Conservation (phyloP, 1,140 invertebrate genomes). For the Macrotrachela quadricornifera region DNA sequence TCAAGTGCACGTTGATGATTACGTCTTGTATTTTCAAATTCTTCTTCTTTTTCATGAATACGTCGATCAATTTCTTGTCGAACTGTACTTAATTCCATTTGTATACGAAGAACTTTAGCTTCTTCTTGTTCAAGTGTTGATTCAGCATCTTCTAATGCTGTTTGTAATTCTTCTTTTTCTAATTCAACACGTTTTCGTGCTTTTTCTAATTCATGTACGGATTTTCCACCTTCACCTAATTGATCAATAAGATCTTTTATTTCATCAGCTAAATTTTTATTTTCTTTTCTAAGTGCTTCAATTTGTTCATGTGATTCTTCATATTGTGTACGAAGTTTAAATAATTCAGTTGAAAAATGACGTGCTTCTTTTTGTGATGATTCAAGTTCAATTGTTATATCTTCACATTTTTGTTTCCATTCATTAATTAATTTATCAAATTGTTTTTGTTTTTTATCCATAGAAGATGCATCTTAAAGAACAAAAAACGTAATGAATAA, state of each 20-base stretch:
- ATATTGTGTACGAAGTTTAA: constrained; percentile 88
- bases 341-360: constrained; percentile 95
- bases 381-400: constrained; percentile 83
- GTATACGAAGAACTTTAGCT: constrained; percentile 55
- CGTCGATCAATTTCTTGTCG: constrained; percentile 93
- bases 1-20: constrained; percentile 96
- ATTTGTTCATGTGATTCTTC: constrained; percentile 87
- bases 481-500: too few relatives aligned
- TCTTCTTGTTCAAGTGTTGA: constrained; percentile 73
- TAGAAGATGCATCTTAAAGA: constrained; percentile 51
- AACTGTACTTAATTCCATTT: constrained; percentile 87
- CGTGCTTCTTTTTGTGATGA: constrained; percentile 95
- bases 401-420: constrained; percentile 98
- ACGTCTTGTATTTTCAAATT: constrained; percentile 90
- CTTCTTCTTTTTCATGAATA: constrained; percentile 89
- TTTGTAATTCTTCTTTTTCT: constrained; percentile 95
- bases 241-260: constrained; percentile 72
- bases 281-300: constrained; percentile 88
- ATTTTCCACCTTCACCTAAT: constrained; percentile 74
- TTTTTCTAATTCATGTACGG: constrained; percentile 92
- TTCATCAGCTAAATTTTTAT: constrained; percentile 79
- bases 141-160: constrained; percentile 93
- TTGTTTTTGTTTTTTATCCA: constrained; percentile 98
- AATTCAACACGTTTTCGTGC: constrained; percentile 85
- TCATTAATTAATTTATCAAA: constrained; percentile 98